Base-by-base conservation (phyloP, 1,140 invertebrate genomes). In the Trichogramma pretiosum region DNA sequence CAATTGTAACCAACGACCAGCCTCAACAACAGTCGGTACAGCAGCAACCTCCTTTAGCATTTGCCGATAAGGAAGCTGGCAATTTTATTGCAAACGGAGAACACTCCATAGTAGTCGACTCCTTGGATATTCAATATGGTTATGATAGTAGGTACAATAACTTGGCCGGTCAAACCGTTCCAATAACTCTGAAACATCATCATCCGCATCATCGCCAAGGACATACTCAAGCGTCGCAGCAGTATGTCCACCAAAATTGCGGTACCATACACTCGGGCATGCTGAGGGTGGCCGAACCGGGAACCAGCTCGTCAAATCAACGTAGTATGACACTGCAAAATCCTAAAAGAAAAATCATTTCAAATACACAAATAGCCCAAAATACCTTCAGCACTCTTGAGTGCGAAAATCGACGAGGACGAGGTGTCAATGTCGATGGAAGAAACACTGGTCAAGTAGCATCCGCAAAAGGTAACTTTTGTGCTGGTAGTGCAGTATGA, bases 321-420 rank as follows among this genome's bases (percentile, higher is more conserved):
- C 56, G 67, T 11, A 72, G 70, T 46, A 71, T 70, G 67, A 72
- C 70, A 0, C 43, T 72, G 13, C 69, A 72, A 38, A 70, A 72
- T 35, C 70, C 70, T 0, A 72, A 70, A 34, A 53, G 68, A 16
- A 71, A 70, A 30, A 61, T 66, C 0, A 5, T 34, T 2, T 14
- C 4, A 3, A 30, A 32, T 3, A 21, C 48, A 3, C 68, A 68
- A 39, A 70, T 71, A 22, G 67, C 68, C 10, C 70, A 72, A 43
- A 72, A 72, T 39, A 67, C 68, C 1, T 72, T 72, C 28, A 72
- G 68, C 52, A 72, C 70, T 9, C 62, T 72, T 56, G 70, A 72
- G 22, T 72, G 67, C 38, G 68, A 72, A 46, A 63, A 59, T 45
- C 57, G 60, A 18, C 66, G 67, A 46, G 55, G 67, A 1, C 61